phyloP scores from a whole-genome alignment of 1,140 invertebrate species.

The Pomacea maculata region DNA sequence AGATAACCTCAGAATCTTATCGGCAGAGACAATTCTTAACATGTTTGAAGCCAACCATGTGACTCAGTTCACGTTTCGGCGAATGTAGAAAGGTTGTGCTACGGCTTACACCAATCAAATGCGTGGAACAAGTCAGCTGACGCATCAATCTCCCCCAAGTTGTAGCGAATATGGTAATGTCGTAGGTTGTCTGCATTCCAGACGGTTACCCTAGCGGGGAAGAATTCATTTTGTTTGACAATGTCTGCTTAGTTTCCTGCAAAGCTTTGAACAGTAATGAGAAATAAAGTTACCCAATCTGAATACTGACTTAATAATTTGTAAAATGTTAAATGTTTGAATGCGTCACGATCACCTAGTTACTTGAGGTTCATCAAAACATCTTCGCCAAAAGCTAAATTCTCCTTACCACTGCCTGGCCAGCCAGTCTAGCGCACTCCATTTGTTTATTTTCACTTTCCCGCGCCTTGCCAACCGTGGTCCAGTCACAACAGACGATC shows the following conservation, averaged over 20 bases:
- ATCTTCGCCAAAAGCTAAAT: neutral
- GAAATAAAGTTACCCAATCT: neutral
- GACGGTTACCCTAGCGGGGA: slow-evolving; percentile 25
- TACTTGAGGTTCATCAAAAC: neutral
- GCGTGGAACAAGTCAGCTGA: slow-evolving; percentile 40
- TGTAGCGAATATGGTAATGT: slow-evolving; percentile 50
- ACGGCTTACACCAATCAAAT: slow-evolving; percentile 28
- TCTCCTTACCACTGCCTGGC: slow-evolving; percentile 27
- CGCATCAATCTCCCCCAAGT: slow-evolving; percentile 32
- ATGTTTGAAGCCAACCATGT: neutral
- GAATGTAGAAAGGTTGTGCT: neutral
- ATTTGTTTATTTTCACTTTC: slow-evolving; percentile 52
- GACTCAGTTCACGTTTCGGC: slow-evolving; percentile 8
- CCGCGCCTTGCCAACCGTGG: slow-evolving; percentile 54
- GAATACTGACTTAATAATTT: neutral
- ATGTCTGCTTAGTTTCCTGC: slow-evolving; percentile 14
- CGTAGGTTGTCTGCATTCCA: slow-evolving; percentile 52
- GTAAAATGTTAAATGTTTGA: neutral
- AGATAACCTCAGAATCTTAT: neutral
- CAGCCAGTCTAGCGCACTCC: slow-evolving; percentile 41
- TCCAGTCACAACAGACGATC: slow-evolving; percentile 27
- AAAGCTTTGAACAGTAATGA: neutral
- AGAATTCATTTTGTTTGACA: slow-evolving; percentile 12
- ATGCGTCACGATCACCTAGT: neutral
- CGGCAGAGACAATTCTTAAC: neutral